A percentile compares a stretch with the other conserved stretches of the same genome.
Conservation (phyloP, 2,113 vertebrate species). For the Vidua macroura region DNA sequence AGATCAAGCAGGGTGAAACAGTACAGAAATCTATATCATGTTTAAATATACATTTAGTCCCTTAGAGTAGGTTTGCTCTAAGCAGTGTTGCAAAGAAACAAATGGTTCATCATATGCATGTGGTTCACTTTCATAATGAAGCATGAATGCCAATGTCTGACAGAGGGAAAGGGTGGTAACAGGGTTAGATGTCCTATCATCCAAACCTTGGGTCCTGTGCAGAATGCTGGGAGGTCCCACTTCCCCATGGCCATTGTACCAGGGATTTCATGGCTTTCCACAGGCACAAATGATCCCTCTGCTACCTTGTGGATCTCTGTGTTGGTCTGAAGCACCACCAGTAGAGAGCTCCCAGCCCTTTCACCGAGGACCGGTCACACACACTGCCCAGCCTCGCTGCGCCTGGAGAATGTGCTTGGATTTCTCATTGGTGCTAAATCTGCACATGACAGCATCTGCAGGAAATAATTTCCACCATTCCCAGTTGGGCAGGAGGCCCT, state of each 20-base stretch:
- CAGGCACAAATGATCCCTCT: background rate
- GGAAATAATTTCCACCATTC: slow-evolving; percentile 36
- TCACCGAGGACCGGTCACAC: accelerated
- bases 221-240: background rate
- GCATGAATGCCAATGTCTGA: background rate
- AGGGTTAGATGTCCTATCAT: background rate
- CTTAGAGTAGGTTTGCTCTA: background rate
- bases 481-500: background rate
- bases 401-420: slow-evolving; percentile 1
- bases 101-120: background rate
- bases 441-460: slow-evolving; percentile 33
- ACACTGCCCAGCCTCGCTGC: background rate
- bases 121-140: background rate
- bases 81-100: background rate
- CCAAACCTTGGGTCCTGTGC: background rate
- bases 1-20: background rate
- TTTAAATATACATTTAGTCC: background rate
- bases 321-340: background rate
- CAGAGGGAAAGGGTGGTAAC: background rate
- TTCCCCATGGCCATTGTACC: background rate
- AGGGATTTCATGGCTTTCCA: background rate
- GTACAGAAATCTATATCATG: background rate
- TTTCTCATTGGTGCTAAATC: slow-evolving; percentile 47
- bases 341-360: background rate
- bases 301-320: background rate